Conservation (phyloP, 2,113 vertebrate genomes). For the Eurypyga helias region DNA sequence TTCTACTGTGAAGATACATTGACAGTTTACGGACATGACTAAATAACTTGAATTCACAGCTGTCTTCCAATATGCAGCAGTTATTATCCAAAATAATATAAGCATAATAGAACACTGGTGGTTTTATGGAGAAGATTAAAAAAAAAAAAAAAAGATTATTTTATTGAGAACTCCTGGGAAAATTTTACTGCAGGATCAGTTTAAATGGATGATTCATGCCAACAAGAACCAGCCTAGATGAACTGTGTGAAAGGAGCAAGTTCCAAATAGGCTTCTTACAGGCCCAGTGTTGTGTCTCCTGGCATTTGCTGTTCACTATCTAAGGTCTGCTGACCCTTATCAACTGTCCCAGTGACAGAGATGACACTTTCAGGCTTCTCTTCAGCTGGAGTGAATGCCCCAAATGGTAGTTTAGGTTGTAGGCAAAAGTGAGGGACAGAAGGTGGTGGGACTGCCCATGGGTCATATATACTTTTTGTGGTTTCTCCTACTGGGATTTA, state of each 20-base stretch:
- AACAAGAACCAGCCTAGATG: not conserved
- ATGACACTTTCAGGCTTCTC: not conserved
- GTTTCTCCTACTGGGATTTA: not conserved
- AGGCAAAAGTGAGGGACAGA: not conserved
- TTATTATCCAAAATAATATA: not conserved
- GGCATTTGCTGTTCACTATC: not conserved
- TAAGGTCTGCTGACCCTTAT: not conserved
- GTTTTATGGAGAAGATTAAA: not conserved
- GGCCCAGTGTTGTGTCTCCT: not conserved
- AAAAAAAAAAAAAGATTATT: not conserved
- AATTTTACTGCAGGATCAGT: not conserved
- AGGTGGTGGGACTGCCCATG: not conserved
- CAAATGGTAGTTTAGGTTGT: not conserved
- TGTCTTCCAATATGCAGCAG: not conserved
- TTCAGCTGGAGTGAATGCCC: not conserved
- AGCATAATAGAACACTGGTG: no score
- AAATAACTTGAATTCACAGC: not conserved
- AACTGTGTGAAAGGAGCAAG: not conserved
- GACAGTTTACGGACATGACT: not conserved
- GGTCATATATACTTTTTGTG: not conserved
- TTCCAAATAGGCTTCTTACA: not conserved
- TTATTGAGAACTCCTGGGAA: not conserved
- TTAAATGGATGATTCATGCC: not conserved
- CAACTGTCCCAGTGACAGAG: not conserved
- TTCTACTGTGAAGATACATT: not conserved